These are phyloP conservation scores for Calameuta filiformis DNA, from an alignment of 2,888 invertebrate genomes.

Conservation along the genomic window DNA sequence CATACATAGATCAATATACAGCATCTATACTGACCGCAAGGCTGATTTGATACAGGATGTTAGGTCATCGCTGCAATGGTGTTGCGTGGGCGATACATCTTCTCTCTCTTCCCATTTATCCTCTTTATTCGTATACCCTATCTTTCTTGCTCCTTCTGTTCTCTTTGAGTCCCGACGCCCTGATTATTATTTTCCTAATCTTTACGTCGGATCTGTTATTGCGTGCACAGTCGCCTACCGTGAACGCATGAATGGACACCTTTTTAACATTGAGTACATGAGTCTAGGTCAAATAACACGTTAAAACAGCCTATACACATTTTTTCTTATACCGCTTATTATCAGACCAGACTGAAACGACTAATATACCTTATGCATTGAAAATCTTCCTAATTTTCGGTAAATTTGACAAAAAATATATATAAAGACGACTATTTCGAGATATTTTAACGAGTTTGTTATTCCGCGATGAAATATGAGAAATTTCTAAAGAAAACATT, in stretches of 20 bases:
- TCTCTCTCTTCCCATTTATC: background rate
- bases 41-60: constrained; percentile 39
- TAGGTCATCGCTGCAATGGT: constrained; percentile 33
- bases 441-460: background rate
- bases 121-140: background rate
- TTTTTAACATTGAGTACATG: background rate
- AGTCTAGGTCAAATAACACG: background rate
- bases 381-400: background rate
- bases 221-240: background rate
- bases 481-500: background rate
- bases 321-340: background rate
- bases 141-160: background rate
- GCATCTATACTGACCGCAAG: background rate
- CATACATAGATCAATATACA: background rate
- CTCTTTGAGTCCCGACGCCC: constrained; percentile 24
- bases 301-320: background rate
- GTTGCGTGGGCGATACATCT: constrained; percentile 2
- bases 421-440: background rate
- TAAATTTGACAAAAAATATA: too few species aligned
- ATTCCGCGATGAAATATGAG: background rate
- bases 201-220: constrained; percentile 31
- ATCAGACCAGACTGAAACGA: background rate
- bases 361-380: background rate
- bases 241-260: constrained; percentile 3
- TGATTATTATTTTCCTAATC: constrained; percentile 42